Base-by-base conservation (phyloP, 2,113 vertebrate species). In the Salvelinus alpinus region DNA sequence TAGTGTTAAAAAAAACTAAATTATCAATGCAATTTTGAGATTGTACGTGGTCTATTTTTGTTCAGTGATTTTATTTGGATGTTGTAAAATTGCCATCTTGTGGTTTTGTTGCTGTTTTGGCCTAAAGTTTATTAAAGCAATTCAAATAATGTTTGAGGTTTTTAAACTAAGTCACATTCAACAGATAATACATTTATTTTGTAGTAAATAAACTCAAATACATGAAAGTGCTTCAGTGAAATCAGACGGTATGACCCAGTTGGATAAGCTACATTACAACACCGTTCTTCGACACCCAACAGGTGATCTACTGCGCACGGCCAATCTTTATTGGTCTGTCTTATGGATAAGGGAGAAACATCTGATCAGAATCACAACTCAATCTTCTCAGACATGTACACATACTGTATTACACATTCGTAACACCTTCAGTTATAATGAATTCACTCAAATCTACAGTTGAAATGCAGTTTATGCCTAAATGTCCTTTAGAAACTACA, bases 151-250 rank as follows among this genome's bases (percentile, higher is more conserved):
- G 25, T 76, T 44, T 54, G 6, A 68, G 62, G 62, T 77, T 67
- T 62, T 47, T 62, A 78, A 73, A 80, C 31, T 24, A 59, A n/a
- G 8, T 60, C 57, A 64, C 59, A 62, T 62, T 22, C 59, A 62
- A 24, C 59, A 24, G 66, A 38, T 89, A 89, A 87, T 85, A 93
- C 89, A 92, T 93, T 95, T 94, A 94, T 86, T 90, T 81, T 70
- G 72, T 86, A 86, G 9, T 83, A 78, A 92, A 91, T 83, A 79
- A 44, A 44, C 9, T 44, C 38, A 44, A 68, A 74, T 66, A 79
- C 16, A 81, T 68, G 29, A 91, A 92, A 88, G 89, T 91, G 86
- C 89, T 85, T 84, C 44, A 79, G 75, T 81, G 80, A 66, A 57
- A 57, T 64, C 71, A 79, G 48, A 86, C 18, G 27, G 47, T 51